A percentile compares a stretch with the other conserved stretches of the same genome.
These are phyloP conservation scores for Zosterops borbonicus DNA, from an alignment of 2,113 vertebrate genomes.

Conservation along the genomic window DNA sequence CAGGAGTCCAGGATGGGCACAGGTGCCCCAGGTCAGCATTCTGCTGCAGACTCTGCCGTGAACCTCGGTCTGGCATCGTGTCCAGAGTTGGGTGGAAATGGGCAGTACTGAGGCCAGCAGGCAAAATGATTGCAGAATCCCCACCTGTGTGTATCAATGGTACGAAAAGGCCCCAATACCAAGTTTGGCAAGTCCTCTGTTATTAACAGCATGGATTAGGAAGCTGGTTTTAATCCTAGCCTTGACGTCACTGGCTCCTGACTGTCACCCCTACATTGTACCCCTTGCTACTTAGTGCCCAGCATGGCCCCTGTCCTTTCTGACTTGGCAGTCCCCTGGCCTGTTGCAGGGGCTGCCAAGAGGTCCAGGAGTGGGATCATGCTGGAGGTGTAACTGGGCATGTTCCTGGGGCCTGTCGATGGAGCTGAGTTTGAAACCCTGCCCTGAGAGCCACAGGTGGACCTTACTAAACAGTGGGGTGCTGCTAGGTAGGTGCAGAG, in stretches of 20 bases:
- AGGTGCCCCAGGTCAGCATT: background rate
- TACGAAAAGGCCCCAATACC: background rate
- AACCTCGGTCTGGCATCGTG: rapidly evolving
- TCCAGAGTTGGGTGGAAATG: background rate
- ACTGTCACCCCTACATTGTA: background rate
- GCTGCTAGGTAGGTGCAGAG: background rate
- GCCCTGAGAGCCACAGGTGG: background rate
- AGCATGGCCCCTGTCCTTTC: background rate
- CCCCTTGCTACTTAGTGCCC: background rate
- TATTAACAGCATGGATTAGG: background rate
- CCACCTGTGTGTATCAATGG: background rate
- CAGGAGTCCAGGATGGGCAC: background rate
- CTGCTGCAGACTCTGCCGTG: rapidly evolving
- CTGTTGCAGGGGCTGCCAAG: background rate
- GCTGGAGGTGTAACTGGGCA: background rate
- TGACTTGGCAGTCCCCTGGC: background rate
- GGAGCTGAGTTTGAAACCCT: background rate
- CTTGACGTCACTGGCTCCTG: background rate
- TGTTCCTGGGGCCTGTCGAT: rapidly evolving
- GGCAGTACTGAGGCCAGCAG: background rate
- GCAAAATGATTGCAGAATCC: background rate
- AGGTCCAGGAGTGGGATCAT: background rate
- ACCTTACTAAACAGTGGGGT: background rate
- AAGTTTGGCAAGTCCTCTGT: background rate
- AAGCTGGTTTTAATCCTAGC: background rate